phyloP scores from a whole-genome alignment of 2,113 vertebrate species.

The Oostethus manadensis region DNA sequence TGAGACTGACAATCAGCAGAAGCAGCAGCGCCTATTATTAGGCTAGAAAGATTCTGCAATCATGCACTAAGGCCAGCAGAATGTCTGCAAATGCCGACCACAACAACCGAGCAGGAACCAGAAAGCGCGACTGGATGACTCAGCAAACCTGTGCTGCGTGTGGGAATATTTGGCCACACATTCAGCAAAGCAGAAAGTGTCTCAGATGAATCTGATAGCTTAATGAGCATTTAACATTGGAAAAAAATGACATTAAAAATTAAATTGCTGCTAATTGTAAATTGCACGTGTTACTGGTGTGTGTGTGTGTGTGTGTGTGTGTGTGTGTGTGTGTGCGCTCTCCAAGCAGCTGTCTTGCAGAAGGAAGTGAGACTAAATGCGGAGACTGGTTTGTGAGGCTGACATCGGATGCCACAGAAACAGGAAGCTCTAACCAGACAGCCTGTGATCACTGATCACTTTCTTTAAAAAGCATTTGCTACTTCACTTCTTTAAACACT shows the following conservation, averaged over 20 bases:
- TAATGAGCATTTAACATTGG: not conserved
- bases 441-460: conserved; percentile 3
- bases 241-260: too few species aligned
- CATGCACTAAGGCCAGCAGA: conserved; percentile 1
- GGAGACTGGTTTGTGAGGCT: conserved; percentile 57
- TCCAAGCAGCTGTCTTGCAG: conserved; percentile 14
- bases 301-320: too few species aligned
- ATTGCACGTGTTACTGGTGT: too few species aligned
- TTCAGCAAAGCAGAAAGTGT: not conserved
- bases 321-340: not conserved
- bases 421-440: conserved; percentile 28
- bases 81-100: conserved; percentile 16
- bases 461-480: too few species aligned
- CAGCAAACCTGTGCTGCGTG: conserved; percentile 24
- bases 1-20: conserved; percentile 10
- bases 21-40: conserved; percentile 14
- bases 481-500: too few species aligned
- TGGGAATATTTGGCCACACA: not conserved
- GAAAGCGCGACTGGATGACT: conserved; percentile 25
- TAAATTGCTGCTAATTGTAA: too few species aligned
- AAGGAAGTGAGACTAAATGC: conserved; percentile 54
- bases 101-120: conserved; percentile 33
- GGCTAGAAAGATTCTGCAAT: conserved; percentile 14
- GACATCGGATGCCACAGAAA: conserved; percentile 27
- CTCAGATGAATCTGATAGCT: not conserved